Base-by-base conservation (phyloP, 2,888 invertebrate genomes). In the Ferrisia virgata region DNA sequence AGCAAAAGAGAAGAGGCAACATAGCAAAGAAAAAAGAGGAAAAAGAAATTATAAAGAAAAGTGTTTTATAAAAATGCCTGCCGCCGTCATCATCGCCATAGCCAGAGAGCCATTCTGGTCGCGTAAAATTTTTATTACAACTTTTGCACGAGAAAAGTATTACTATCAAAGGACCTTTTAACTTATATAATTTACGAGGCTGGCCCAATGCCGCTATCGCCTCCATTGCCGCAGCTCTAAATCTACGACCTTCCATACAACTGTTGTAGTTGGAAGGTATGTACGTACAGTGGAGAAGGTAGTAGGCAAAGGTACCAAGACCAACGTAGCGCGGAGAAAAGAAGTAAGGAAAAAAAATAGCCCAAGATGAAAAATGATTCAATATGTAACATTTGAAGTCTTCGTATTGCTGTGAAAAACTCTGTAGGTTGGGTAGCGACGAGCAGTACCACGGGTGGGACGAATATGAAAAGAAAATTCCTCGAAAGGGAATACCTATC, bases 371-470 rank as follows among this genome's bases (percentile, higher is more conserved):
- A 81, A 81, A 64, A 81, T 81, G 81, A 81, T 81, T 81, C 81
- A 81, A 81, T 81, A 81, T 81, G 81, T 81, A 81, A 31, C 81
- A 81, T 81, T 81, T 47, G 79, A 79, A 79, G 47, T 79, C 79
- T 81, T 81, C 81, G 80, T 36, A 81, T 36, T 58, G 28, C 58
- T 11, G 25, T 13, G 11, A 13, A 25, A 6, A 40, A 39, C 47
- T 47, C 18, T n/a, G 8, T 18, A 36, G 8, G 18, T 13, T 11
- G 58, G 8, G 58, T 13, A 0, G 1, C 2, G 28, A 11, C n/a
- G 9, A 53, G 31, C 0, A 36, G n/a, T n/a, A n/a, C n/a, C n/a
- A 81, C n/a, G 8, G 11, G 31, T 8, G 36, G 64, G 36, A 81
- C 36, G 58, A 80, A 80, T 31, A 80, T 33, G 53, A 58, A 58